Percentiles rank a stretch among this genome's conserved stretches.
These are phyloP conservation scores for Phrynocephalus forsythii DNA, from an alignment of 2,797 vertebrate species.

Conservation along the genomic window DNA sequence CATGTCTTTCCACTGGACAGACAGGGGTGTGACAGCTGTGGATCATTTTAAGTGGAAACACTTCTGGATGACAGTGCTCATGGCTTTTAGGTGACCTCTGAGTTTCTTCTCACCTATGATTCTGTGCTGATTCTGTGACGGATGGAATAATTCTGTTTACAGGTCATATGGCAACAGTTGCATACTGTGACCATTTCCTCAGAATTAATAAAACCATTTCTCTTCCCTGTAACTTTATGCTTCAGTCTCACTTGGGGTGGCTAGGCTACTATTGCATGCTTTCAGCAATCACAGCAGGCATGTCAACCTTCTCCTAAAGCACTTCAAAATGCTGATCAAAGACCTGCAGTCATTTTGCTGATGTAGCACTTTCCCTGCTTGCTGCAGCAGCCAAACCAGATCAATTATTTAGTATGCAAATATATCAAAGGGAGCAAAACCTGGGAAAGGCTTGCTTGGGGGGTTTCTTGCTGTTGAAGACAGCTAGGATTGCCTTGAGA, in stretches of 20 bases:
- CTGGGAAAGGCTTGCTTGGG: neutral
- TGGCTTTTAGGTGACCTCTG: neutral
- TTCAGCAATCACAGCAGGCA: neutral
- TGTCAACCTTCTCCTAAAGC: neutral
- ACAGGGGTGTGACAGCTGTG: too few species aligned
- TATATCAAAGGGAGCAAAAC: conserved; percentile 6
- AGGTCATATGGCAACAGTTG: neutral
- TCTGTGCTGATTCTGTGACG: neutral
- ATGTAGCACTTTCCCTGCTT: neutral
- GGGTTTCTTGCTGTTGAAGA: neutral
- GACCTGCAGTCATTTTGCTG: conserved; percentile 18
- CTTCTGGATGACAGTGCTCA: neutral
- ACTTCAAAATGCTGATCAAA: conserved; percentile 30
- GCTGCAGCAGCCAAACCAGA: neutral
- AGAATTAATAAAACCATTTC: neutral
- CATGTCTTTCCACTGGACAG: too few species aligned
- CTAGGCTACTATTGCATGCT: neutral
- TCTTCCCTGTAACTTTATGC: neutral
- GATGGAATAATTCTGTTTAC: neutral
- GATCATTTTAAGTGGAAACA: too few species aligned
- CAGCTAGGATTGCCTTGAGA: conserved; percentile 5
- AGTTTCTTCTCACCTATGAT: neutral
- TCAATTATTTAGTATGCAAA: conserved; percentile 42
- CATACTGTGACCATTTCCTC: neutral
- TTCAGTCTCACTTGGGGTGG: neutral